Evolutionary conservation across 2,888 invertebrate species (phyloP).

Genomic region (Opisthograptis luteolata): DNA sequence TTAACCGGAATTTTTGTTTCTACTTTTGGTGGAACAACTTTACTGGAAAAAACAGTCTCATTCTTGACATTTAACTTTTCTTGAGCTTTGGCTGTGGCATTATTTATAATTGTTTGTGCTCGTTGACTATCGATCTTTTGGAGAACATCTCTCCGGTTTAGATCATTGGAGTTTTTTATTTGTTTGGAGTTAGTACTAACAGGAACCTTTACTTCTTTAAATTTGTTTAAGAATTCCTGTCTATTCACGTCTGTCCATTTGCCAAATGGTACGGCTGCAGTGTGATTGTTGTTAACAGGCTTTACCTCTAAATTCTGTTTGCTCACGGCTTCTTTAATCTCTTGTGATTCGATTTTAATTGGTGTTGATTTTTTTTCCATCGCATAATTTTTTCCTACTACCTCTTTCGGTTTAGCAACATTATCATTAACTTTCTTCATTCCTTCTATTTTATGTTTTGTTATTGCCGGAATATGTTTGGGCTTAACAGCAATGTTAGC

Average conservation of each 20-base stretch:
- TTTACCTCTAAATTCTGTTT: slow-evolving; percentile 41
- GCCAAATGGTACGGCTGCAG: slow-evolving; percentile 72
- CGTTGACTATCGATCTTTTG: slow-evolving; percentile 76
- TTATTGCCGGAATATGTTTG: background rate
- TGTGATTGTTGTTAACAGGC: slow-evolving; percentile 59
- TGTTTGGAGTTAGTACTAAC: slow-evolving; percentile 65
- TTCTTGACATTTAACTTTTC: slow-evolving; percentile 60
- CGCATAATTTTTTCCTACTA: slow-evolving; percentile 1
- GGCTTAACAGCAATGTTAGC: slow-evolving; percentile 15
- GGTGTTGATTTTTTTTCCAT: slow-evolving; percentile 1
- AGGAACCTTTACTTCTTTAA: slow-evolving; percentile 68
- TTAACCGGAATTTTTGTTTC: slow-evolving; percentile 33
- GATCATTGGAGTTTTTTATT: slow-evolving; percentile 75
- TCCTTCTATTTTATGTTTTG: slow-evolving; percentile 10
- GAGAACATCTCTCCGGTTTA: slow-evolving; percentile 74
- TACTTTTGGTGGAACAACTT: slow-evolving; percentile 42
- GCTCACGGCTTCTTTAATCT: slow-evolving; percentile 21
- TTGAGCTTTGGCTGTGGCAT: slow-evolving; percentile 56
- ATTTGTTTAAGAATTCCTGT: slow-evolving; percentile 74
- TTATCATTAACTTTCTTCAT: slow-evolving; percentile 1
- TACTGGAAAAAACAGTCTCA: slow-evolving; percentile 63
- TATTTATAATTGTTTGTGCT: slow-evolving; percentile 50
- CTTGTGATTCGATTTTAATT: slow-evolving; percentile 10
- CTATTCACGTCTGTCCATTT: slow-evolving; percentile 78
- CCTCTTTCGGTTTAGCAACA: slow-evolving; percentile 5